Evolutionary conservation across 2,888 invertebrate species (phyloP).

Genomic region (Athetis lepigone): DNA sequence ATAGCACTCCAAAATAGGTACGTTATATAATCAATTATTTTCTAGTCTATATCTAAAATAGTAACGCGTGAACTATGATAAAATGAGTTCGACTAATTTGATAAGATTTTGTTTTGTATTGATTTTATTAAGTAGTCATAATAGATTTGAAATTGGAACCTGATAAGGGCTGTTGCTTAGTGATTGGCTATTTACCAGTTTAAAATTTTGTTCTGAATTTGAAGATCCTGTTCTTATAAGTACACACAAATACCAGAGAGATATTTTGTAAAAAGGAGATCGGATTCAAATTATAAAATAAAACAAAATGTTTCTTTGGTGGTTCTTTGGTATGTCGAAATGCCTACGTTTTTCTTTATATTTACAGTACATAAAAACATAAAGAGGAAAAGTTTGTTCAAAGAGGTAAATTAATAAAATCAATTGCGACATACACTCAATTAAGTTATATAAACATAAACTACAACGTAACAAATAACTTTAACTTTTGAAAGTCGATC

Average conservation of each 20-base stretch:
- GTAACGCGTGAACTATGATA: slow-evolving; percentile 28
- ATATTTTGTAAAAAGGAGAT: not conserved
- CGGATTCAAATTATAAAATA: not conserved
- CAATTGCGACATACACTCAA: no score
- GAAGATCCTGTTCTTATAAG: no score
- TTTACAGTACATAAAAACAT: no score
- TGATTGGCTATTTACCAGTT: not conserved
- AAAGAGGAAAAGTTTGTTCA: no score
- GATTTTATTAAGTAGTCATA: slow-evolving; percentile 25
- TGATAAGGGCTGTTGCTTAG: slow-evolving; percentile 3
- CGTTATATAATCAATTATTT: slow-evolving; percentile 27
- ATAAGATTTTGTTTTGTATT: slow-evolving; percentile 36
- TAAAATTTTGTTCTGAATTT: no score
- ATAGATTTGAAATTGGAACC: slow-evolving; percentile 1
- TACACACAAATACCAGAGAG: not conserved
- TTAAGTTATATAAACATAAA: no score
- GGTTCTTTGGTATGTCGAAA: not conserved
- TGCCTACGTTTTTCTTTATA: no score
- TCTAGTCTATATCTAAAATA: slow-evolving; percentile 16
- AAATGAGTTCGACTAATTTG: slow-evolving; percentile 12
- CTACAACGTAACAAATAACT: no score
- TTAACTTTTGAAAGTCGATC: no score
- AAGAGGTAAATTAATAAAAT: no score
- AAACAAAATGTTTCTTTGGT: not conserved
- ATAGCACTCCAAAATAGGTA: slow-evolving; percentile 10